Conservation (phyloP, 2,888 invertebrate species). For the Acronicta psi region DNA sequence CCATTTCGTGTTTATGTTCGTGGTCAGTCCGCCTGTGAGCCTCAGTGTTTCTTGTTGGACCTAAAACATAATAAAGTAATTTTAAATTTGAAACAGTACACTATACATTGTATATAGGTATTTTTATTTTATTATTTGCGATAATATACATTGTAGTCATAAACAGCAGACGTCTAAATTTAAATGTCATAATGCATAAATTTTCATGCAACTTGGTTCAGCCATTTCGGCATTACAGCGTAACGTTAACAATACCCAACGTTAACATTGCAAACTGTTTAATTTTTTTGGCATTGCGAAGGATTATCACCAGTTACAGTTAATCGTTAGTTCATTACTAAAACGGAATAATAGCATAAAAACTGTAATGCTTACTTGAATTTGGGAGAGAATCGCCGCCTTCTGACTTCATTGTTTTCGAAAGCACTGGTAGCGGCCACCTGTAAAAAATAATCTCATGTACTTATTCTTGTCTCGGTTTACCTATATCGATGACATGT, state of each 20-base stretch:
- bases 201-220: too few species aligned
- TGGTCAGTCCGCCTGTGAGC: too few species aligned
- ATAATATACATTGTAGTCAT: too few species aligned
- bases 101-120: too few species aligned
- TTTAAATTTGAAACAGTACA: neutral
- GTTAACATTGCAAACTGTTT: too few species aligned
- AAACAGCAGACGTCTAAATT: too few species aligned
- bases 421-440: conserved; percentile 45
- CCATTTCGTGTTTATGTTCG: conserved; percentile 3
- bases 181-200: too few species aligned
- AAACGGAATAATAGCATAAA: too few species aligned
- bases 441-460: conserved; percentile 29
- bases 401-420: conserved; percentile 75
- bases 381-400: conserved; percentile 81
- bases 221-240: neutral
- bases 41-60: conserved; percentile 36
- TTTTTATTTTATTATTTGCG: too few species aligned
- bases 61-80: conserved; percentile 8
- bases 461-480: neutral
- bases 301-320: too few species aligned
- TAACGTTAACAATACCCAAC: neutral
- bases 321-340: too few species aligned
- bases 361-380: conserved; percentile 67
- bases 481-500: neutral
- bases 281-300: too few species aligned